Base-by-base conservation (phyloP, 1,140 invertebrate species). In the Linepithema humile region DNA sequence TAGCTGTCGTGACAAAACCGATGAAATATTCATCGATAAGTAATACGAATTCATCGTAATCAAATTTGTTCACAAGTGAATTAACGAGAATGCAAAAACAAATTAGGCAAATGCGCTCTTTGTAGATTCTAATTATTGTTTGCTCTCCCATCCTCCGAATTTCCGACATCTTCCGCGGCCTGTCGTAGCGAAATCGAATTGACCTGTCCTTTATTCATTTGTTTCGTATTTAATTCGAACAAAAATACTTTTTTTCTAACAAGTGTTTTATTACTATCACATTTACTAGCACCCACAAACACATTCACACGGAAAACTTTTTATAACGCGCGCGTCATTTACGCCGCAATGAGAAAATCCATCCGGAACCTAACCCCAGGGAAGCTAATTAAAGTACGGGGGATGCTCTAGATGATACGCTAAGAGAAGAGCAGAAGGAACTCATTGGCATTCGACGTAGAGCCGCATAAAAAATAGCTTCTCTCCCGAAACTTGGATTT, bases 71-170 rank as follows among this genome's bases (percentile, higher is more conserved):
- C 72, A 40, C 38, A 60, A 45, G 12, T 35, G 15, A 82, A 48
- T 60, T 85, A 73, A 85, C 69, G 72, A 86, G 57, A 55, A 32
- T 23, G 32, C 75, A 48, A 85, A 72, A 59, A 29, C 43, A 82
- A 88, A 88, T 89, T 88, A 88, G 85, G 87, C 50, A 89, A 86
- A 86, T 86, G 55, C 73, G n/a, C 45, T 82, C 72, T 72, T 82
- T 78, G 57, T 50, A 57, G 70, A 87, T 85, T 88, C 85, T 85
- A 90, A 90, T 89, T 88, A 85, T 80, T 89, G 85, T 90, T 90
- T 90, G 77, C 74, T 83, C 78, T 53, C 23, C 45, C 64, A 72
- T 82, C 74, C 59, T 40, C 6, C 59, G 50, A 77, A 77, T 65
- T 59, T 50, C n/a, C 45, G 59, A 35, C 59, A 77, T 65, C 59